Evolutionary conservation across 2,888 invertebrate species (phyloP).

Genomic region (Hanleya hanleyi): DNA sequence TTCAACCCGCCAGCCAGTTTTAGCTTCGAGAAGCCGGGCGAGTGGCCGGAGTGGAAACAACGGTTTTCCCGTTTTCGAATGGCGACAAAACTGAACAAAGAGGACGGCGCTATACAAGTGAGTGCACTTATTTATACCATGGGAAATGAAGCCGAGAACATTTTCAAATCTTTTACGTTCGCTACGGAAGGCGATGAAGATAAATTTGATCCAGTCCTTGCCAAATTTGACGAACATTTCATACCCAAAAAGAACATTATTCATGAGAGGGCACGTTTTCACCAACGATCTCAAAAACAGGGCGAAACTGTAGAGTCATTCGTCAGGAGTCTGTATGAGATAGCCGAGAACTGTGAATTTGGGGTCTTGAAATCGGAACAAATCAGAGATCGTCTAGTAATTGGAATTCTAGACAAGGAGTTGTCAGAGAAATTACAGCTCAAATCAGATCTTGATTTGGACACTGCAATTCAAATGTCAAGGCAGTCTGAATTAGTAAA

Average conservation of each 20-base stretch:
- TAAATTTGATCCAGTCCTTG: conserved; percentile 18
- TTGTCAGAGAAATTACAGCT: conserved; percentile 28
- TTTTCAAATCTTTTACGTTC: conserved; percentile 24
- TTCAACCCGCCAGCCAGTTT: conserved; percentile 22
- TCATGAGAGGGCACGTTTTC: conserved; percentile 25
- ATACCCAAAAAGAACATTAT: conserved; percentile 23
- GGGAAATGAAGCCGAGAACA: conserved; percentile 22
- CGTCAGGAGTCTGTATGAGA: conserved; percentile 20
- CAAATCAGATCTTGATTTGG: conserved; percentile 8
- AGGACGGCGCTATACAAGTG: conserved; percentile 19
- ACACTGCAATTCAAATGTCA: conserved; percentile 14
- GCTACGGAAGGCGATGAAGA: conserved; percentile 8
- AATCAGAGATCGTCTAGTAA: conserved; percentile 26
- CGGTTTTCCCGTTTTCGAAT: conserved; percentile 17
- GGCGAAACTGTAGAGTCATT: conserved; percentile 24
- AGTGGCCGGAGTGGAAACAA: conserved; percentile 28
- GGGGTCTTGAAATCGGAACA: conserved; percentile 4
- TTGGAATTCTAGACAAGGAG: conserved; percentile 19
- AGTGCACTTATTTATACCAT: conserved; percentile 25
- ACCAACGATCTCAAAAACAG: conserved; percentile 2
- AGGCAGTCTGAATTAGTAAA: conserved; percentile 24
- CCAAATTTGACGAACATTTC: conserved; percentile 29
- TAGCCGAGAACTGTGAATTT: conserved; percentile 30
- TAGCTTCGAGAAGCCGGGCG: conserved; percentile 16
- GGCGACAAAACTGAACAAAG: conserved; percentile 15